Evolutionary conservation across 2,797 vertebrate species (phyloP).

Genomic region (Sebastes wilsoni): DNA sequence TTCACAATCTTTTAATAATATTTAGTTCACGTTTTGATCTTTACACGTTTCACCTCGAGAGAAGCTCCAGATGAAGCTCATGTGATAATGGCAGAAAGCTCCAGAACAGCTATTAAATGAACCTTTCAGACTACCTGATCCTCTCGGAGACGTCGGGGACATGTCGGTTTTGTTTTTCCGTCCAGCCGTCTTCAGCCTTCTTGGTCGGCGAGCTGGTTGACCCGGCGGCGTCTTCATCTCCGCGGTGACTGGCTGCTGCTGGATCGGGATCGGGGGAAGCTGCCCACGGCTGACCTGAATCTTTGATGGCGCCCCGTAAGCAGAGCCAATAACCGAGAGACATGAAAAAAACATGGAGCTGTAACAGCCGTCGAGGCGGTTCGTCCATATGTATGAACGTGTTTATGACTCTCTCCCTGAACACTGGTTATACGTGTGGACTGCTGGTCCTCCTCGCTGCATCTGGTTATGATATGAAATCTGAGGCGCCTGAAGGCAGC

Average conservation of each 20-base stretch:
- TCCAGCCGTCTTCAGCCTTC: neutral
- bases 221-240: constrained; percentile 55
- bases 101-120: too few relatives aligned
- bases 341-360: constrained; percentile 27
- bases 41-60: too few relatives aligned
- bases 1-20: too few relatives aligned
- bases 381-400: constrained; percentile 45
- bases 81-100: too few relatives aligned
- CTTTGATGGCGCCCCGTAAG: constrained; percentile 64
- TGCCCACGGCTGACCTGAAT: constrained; percentile 68
- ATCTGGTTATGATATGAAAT: constrained; percentile 15
- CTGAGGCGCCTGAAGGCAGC: constrained; percentile 38
- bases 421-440: constrained; percentile 6
- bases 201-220: neutral
- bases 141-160: neutral
- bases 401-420: constrained; percentile 21
- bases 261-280: neutral
- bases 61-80: too few relatives aligned
- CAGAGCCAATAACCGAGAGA: constrained; percentile 49
- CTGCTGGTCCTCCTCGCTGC: neutral
- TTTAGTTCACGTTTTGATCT: too few relatives aligned
- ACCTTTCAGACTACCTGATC: neutral
- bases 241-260: constrained; percentile 28
- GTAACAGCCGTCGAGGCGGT: constrained; percentile 1
- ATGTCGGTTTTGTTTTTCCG: constrained; percentile 15